Evolutionary conservation across 2,888 invertebrate genomes (phyloP).

Genomic region (Ophion obscuratus): DNA sequence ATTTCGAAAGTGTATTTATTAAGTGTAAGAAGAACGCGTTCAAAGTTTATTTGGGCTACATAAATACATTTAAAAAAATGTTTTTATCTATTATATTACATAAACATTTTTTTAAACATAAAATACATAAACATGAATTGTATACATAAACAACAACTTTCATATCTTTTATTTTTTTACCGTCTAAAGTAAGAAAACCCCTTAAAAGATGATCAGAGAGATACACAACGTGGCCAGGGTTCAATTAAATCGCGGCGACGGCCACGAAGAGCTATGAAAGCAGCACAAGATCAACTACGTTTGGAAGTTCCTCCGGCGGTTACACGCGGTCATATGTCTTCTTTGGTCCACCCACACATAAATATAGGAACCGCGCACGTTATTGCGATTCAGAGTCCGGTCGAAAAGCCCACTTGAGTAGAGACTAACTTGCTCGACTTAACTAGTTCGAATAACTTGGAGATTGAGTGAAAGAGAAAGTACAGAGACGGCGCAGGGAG

Average conservation of each 20-base stretch:
- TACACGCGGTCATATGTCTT: background rate
- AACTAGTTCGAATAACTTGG: conserved; percentile 73
- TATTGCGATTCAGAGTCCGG: conserved; percentile 60
- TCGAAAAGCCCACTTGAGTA: conserved; percentile 45
- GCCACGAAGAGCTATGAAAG: conserved; percentile 1
- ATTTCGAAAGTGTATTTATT: too few relatives aligned
- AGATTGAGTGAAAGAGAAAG: conserved; percentile 50
- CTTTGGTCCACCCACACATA: conserved; percentile 35
- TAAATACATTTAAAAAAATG: too few relatives aligned
- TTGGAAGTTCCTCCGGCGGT: conserved; percentile 38
- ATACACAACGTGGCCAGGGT: background rate
- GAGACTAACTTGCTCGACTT: conserved; percentile 72
- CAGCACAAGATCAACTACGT: conserved; percentile 41
- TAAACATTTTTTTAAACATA: too few relatives aligned
- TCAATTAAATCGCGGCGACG: conserved; percentile 12
- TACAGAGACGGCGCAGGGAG: conserved; percentile 8
- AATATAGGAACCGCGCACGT: conserved; percentile 27
- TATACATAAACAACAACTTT: too few relatives aligned
- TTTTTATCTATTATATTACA: too few relatives aligned
- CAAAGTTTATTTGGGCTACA: too few relatives aligned
- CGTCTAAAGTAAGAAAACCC: too few relatives aligned
- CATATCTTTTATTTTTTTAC: too few relatives aligned
- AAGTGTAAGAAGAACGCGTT: too few relatives aligned
- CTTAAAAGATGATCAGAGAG: background rate
- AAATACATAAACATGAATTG: too few relatives aligned